Evolutionary conservation across 2,797 vertebrate genomes (phyloP), one percentile per base, ranked within the genome.

Genomic region (Oophaga sylvatica): DNA sequence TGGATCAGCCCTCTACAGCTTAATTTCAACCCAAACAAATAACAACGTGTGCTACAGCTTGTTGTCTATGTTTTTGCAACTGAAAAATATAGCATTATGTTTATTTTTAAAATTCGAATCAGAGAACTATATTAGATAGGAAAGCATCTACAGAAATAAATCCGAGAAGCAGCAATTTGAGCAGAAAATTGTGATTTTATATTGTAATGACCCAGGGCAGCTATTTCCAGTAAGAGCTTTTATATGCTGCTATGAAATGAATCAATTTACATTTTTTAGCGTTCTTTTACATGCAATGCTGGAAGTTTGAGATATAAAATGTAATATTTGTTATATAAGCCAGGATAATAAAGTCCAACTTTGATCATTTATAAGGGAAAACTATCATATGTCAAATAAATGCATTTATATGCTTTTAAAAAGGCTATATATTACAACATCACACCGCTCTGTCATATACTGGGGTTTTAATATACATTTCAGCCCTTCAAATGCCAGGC

Each of bases 181-280:
- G 67, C 65, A 83, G 67, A 83, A 71, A 70, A 83, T 83, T 59
- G 67, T 83, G 81, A 83, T 83, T 83, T 67, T 71, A 71, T 83
- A 83, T 83, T 71, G 81, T 22, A 68, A 71, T 71, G 81, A 83
- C 81, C 81, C 67, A 83, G 81, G 81, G 81, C 81, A 67, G 45
- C 48, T 57, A 71, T 83, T 83, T 83, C 81, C 81, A 83, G 81
- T 83, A 83, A 83, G 65, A 71, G 53, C 70, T 75, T 84, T 84
- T 57, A 75, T 84, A 84, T 41, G 68, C 56, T 15, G 31, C 83
- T 76, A 76, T 76, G 57, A 70, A 84, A 60, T 84, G 56, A 84
- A 84, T 84, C 81, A 57, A 70, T 83, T 83, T 83, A 83, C 81
- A 83, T 83, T 71, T 71, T 41, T 70, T 75, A 62, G 70, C 75